These are phyloP conservation scores for Hyposoter didymator DNA, from an alignment of 2,888 invertebrate genomes.

Conservation along the genomic window DNA sequence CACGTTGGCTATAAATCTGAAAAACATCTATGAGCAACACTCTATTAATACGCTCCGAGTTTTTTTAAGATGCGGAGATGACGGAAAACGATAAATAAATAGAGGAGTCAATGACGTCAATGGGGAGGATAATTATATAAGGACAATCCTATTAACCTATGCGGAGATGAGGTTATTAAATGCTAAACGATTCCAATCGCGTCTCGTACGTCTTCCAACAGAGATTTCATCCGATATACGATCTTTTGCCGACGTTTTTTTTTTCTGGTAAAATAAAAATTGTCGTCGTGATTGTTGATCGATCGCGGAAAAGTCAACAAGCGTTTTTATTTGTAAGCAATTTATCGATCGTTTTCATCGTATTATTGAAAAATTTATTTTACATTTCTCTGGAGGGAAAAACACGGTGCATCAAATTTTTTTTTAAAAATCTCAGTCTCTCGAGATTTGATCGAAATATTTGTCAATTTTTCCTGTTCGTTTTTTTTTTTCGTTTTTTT, in stretches of 20 bases:
- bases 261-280: slow-evolving; percentile 32
- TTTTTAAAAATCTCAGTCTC: no score
- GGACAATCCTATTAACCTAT: slow-evolving; percentile 77
- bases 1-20: not conserved
- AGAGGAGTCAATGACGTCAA: slow-evolving; percentile 79
- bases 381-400: not conserved
- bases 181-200: slow-evolving; percentile 76
- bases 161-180: slow-evolving; percentile 73
- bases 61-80: slow-evolving; percentile 9
- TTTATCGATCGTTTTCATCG: not conserved
- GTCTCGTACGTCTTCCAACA: slow-evolving; percentile 48
- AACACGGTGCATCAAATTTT: not conserved
- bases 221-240: slow-evolving; percentile 22
- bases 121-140: slow-evolving; percentile 77
- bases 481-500: no score
- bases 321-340: not conserved
- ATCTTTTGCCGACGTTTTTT: slow-evolving; percentile 16
- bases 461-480: no score
- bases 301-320: not conserved
- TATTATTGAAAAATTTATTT: not conserved
- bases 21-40: not conserved
- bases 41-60: not conserved
- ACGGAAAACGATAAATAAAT: slow-evolving; percentile 63
- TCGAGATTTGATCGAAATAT: no score
- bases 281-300: slow-evolving; percentile 4